Conservation (phyloP, 2,113 vertebrate genomes). For the Upupa epops region DNA sequence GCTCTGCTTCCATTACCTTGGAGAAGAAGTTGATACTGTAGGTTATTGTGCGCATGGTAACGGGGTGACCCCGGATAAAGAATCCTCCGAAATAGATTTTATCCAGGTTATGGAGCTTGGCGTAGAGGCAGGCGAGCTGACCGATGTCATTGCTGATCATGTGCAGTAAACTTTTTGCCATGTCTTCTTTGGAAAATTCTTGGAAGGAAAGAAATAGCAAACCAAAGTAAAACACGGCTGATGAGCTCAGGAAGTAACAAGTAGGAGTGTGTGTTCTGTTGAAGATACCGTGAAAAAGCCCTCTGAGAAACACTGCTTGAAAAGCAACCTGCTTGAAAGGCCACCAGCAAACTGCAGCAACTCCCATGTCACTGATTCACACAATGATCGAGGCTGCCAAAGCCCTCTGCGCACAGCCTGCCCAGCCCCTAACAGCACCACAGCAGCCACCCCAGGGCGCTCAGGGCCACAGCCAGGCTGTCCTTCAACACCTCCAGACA, state of each 20-base stretch:
- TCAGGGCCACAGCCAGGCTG: no score
- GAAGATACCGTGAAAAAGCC: fast-evolving
- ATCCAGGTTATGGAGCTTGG: slow-evolving; percentile 86
- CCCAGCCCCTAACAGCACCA: no score
- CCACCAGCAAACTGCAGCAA: not conserved
- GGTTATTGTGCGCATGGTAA: slow-evolving; percentile 98
- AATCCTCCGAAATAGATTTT: slow-evolving; percentile 97
- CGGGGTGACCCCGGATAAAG: slow-evolving; percentile 95
- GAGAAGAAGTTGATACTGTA: slow-evolving; percentile 99
- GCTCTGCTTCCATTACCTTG: slow-evolving; percentile 77
- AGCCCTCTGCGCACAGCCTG: no score
- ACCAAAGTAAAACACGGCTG: not conserved
- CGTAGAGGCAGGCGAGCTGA: slow-evolving; percentile 96
- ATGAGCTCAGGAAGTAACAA: not conserved
- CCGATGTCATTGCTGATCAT: slow-evolving; percentile 99
- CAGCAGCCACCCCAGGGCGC: no score
- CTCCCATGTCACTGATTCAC: not conserved
- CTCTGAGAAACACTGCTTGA: not conserved
- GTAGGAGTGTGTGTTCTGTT: not conserved
- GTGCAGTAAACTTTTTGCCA: slow-evolving; percentile 96
- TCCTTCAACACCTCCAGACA: no score
- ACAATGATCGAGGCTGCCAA: no score
- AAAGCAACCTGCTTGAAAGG: not conserved
- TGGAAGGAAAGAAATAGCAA: not conserved
- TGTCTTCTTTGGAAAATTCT: slow-evolving; percentile 97